Evolutionary conservation across 35 echinoderm and acorn worm genomes (phyloP), one percentile per base, ranked within the genome.

Genomic region (Ophioderma brevispina): DNA sequence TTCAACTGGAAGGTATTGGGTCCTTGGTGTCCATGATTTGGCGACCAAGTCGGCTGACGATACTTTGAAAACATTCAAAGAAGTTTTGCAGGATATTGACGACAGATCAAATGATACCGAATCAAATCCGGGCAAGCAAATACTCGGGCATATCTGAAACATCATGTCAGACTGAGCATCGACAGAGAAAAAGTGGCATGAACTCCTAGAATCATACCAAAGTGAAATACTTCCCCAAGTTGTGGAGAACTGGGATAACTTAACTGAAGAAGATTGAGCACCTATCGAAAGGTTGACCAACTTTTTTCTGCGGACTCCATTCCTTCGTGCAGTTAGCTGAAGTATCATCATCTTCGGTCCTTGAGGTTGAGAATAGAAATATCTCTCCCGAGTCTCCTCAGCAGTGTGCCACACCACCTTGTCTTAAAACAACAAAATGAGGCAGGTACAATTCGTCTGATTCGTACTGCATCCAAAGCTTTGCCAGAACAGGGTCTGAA

Each of bases 181-280:
- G 10, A 83, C 81, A 37, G 81, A 83, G 49, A 83, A 83, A 31
- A 83, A 83, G 49, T 83, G 81, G 81, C 81, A 83, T 83, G 81
- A 83, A 35, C 37, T 83, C 3, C 81, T 83, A 8, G 81, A 83
- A 35, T 41, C 40, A 13, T 83, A 33, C 39, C 37, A 40, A 37
- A 49, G 13, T 17, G 81, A 83, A 35, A 41, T 83, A 46, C 32
- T 83, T 13, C 81, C 37, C 8, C 21, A 83, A 49, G 39, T 83
- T 15, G 81, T 83, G 18, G 35, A 83, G 37, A 83, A 83, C 39
- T 83, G 81, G 81, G 13, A 41, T 41, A 35, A 46, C 13, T 37
- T 81, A 14, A 35, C 79, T 33, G 38, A 21, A 33, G 81, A 83
- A 21, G 81, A 83, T 46, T 11, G 31, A 83, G 81, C 81, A 31